phyloP scores from a whole-genome alignment of 2,888 invertebrate genomes.

The Gibbula magus region DNA sequence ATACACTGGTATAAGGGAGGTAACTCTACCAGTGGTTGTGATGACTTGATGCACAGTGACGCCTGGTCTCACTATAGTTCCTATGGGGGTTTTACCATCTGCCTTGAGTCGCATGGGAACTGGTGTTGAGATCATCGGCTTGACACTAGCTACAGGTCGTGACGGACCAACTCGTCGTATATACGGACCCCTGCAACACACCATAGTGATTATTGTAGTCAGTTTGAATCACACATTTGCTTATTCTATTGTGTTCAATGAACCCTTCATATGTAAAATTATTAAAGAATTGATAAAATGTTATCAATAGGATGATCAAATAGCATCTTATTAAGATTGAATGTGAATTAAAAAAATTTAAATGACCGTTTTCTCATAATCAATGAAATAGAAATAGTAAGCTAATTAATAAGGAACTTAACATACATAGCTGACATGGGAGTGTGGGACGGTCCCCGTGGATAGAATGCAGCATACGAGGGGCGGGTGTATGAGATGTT shows the following conservation, averaged over 20 bases:
- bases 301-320: too few relatives aligned
- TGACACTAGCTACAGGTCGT: conserved; percentile 80
- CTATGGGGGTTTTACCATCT: conserved; percentile 44
- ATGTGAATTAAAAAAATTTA: too few relatives aligned
- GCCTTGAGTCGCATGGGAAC: conserved; percentile 63
- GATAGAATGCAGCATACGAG: conserved; percentile 70
- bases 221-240: not conserved
- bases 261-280: too few relatives aligned
- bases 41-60: conserved; percentile 97
- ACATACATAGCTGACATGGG: conserved; percentile 1
- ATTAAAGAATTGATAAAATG: too few relatives aligned
- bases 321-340: too few relatives aligned
- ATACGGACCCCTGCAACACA: conserved; percentile 18
- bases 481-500: conserved; percentile 70
- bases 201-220: not conserved
- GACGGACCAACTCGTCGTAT: conserved; percentile 45
- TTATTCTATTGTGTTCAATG: too few relatives aligned
- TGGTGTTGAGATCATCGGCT: conserved; percentile 86
- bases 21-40: conserved; percentile 83
- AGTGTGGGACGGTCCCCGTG: conserved; percentile 35
- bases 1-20: not conserved
- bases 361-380: too few relatives aligned
- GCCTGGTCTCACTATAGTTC: conserved; percentile 80
- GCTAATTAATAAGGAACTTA: too few relatives aligned
- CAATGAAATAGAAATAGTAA: too few relatives aligned